These are phyloP conservation scores for Clepsis dumicolana DNA, from an alignment of 2,888 invertebrate species.

Conservation along the genomic window DNA sequence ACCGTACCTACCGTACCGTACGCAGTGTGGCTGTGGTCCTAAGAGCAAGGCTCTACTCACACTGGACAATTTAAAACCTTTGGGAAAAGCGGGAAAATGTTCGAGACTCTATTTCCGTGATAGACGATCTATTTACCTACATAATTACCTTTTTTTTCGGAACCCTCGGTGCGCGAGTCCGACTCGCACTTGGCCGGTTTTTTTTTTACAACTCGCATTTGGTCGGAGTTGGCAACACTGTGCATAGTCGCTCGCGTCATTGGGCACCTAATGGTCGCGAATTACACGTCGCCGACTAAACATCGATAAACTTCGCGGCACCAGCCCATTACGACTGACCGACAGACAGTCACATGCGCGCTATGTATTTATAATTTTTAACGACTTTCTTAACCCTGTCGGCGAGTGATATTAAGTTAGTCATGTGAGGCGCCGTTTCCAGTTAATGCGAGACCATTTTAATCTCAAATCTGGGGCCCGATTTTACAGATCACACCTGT, in stretches of 20 bases:
- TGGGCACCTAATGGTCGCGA: constrained; percentile 66
- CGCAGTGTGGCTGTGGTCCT: no score
- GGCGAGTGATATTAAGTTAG: constrained; percentile 1
- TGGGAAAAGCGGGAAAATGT: no score
- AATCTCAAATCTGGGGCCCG: background rate
- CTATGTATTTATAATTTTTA: constrained; percentile 51
- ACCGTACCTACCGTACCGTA: no score
- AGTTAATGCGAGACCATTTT: background rate
- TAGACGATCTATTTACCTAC: no score
- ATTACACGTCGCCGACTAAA: constrained; percentile 75
- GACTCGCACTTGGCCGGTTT: no score
- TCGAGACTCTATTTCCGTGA: no score
- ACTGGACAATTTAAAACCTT: no score
- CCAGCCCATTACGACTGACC: constrained; percentile 67
- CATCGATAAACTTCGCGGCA: constrained; percentile 69
- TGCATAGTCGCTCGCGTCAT: constrained; percentile 60
- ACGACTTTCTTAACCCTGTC: constrained; percentile 48
- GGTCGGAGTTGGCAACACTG: constrained; percentile 23
- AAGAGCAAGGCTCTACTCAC: no score
- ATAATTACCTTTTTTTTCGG: no score
- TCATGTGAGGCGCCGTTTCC: background rate
- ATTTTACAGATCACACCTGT: no score
- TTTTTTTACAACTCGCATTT: background rate
- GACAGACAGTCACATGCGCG: constrained; percentile 54
- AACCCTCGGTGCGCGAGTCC: no score